These are phyloP conservation scores for Thecocarcelia acutangulata DNA, from an alignment of 2,888 invertebrate species.

Conservation along the genomic window DNA sequence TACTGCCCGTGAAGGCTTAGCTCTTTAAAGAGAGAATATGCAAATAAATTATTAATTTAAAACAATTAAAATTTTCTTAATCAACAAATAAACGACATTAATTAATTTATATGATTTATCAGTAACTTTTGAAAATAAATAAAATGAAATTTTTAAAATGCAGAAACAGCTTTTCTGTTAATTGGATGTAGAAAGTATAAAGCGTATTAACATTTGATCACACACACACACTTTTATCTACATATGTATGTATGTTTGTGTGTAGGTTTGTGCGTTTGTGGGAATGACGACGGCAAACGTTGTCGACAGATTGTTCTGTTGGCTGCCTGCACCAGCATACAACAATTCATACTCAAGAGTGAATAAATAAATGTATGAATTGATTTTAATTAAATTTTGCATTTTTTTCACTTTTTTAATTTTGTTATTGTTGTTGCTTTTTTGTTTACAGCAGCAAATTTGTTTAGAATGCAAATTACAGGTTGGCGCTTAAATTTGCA, in stretches of 20 bases:
- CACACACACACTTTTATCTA: neutral
- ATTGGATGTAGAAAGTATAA: conserved; percentile 4
- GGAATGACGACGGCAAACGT: neutral
- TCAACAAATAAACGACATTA: conserved; percentile 61
- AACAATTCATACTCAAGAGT: neutral
- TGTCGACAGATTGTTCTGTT: neutral
- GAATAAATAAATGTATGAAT: conserved; percentile 37
- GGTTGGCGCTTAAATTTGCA: conserved; percentile 54
- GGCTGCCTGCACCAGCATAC: neutral
- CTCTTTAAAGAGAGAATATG: conserved; percentile 23
- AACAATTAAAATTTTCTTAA: conserved; percentile 63
- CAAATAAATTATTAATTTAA: conserved; percentile 61
- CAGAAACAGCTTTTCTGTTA: conserved; percentile 21
- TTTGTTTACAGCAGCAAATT: conserved; percentile 41
- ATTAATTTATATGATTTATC: conserved; percentile 59
- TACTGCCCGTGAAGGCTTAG: conserved; percentile 21
- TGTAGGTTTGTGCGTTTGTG: neutral
- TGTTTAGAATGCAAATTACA: conserved; percentile 51
- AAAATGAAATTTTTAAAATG: neutral
- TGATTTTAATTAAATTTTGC: conserved; percentile 52
- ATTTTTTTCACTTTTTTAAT: neutral
- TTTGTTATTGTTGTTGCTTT: conserved; percentile 13
- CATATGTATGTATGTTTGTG: neutral
- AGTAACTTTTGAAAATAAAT: conserved; percentile 7
- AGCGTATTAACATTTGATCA: too few relatives aligned